Percentiles rank a stretch among this genome's conserved stretches.
Conservation (phyloP, 2,797 vertebrate genomes). For the Hoplostethus mediterraneus region DNA sequence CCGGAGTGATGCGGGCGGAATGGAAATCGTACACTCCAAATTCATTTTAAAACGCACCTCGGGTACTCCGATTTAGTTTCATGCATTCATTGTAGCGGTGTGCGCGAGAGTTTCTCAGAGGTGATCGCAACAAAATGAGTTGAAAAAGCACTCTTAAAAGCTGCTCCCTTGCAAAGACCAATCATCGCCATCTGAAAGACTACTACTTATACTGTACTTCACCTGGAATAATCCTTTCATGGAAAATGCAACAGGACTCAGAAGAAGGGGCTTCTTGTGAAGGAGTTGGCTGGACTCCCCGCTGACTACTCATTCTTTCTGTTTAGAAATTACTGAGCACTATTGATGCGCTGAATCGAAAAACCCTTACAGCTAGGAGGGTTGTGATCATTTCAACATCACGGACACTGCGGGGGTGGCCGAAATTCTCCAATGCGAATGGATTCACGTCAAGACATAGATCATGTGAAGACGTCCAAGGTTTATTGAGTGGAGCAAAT, state of each 20-base stretch:
- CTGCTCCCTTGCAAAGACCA: conserved; percentile 18
- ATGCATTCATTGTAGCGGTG: conserved; percentile 11
- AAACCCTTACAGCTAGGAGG: conserved; percentile 48
- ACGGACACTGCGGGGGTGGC: conserved; percentile 35
- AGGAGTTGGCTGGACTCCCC: conserved; percentile 40
- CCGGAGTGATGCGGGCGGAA: background rate
- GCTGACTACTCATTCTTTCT: conserved; percentile 62
- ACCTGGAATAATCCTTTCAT: conserved; percentile 52
- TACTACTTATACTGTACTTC: conserved; percentile 25
- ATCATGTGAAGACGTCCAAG: conserved; percentile 55
- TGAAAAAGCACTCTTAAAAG: conserved; percentile 41
- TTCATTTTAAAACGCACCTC: conserved; percentile 25
- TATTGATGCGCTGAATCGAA: conserved; percentile 69
- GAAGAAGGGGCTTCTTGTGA: conserved; percentile 30
- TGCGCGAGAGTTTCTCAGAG: no score
- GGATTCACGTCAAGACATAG: conserved; percentile 56
- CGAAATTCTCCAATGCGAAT: conserved; percentile 42
- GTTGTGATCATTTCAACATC: conserved; percentile 65
- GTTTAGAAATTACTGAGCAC: conserved; percentile 66
- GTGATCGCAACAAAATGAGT: background rate
- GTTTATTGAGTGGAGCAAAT: conserved; percentile 26
- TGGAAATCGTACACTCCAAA: background rate
- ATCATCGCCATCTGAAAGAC: conserved; percentile 1
- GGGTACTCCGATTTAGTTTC: conserved; percentile 41
- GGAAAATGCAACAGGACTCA: conserved; percentile 34